Conservation (phyloP, 2,888 invertebrate genomes). For the Aporophyla nigra region DNA sequence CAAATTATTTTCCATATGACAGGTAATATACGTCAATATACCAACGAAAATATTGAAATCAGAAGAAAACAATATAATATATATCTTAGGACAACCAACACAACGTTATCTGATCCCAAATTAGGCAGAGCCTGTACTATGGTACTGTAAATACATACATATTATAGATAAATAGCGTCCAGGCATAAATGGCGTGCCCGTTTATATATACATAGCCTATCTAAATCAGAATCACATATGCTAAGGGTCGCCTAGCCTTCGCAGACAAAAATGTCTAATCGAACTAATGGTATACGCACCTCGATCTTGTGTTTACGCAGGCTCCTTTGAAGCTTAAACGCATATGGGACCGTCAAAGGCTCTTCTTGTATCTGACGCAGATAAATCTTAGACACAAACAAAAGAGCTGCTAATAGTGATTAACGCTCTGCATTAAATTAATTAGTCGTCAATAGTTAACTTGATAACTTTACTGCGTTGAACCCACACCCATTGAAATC, state of each 20-base stretch:
- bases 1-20: too few relatives aligned
- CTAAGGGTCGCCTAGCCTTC: too few relatives aligned
- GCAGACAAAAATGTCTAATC: not conserved
- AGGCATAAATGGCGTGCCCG: not conserved
- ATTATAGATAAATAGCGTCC: too few relatives aligned
- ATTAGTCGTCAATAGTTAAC: not conserved
- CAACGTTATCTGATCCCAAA: too few relatives aligned
- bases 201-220: not conserved
- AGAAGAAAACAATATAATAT: not conserved
- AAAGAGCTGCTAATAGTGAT: not conserved
- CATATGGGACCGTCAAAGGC: not conserved
- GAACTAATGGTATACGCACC: not conserved
- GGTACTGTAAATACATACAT: too few relatives aligned
- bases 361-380: not conserved
- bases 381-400: not conserved
- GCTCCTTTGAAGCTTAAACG: not conserved
- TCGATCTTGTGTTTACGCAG: not conserved
- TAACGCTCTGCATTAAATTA: not conserved
- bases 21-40: too few relatives aligned
- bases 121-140: too few relatives aligned
- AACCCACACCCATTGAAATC: conserved; percentile 28
- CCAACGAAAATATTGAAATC: not conserved
- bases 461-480: not conserved
- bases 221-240: not conserved
- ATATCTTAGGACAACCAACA: too few relatives aligned